phyloP scores from a whole-genome alignment of 1,140 invertebrate species.

The Heliconius himera region DNA sequence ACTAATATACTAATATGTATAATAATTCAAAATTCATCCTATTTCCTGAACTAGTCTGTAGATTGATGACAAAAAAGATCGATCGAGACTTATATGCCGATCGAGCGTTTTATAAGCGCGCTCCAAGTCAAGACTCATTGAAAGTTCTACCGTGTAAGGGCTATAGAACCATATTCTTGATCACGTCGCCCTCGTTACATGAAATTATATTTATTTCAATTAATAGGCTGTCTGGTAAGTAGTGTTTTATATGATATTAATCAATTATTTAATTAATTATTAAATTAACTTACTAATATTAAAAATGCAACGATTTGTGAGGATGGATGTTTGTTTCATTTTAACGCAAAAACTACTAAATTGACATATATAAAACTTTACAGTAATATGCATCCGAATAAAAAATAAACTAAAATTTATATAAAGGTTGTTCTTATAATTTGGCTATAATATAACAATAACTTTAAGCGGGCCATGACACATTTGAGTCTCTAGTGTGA shows the following conservation, averaged over 20 bases:
- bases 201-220: conserved; percentile 12
- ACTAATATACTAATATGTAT: neutral
- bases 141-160: conserved; percentile 24
- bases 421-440: too few species aligned
- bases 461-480: too few species aligned
- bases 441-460: too few species aligned
- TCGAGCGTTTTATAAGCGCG: conserved; percentile 19
- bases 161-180: conserved; percentile 1
- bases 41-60: neutral
- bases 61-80: conserved; percentile 11
- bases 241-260: neutral
- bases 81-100: conserved; percentile 11
- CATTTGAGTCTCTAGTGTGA: too few species aligned
- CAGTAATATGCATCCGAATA: too few species aligned
- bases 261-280: too few species aligned
- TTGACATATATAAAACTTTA: too few species aligned
- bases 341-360: too few species aligned
- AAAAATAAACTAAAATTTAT: too few species aligned
- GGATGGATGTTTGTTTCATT: too few species aligned
- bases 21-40: neutral
- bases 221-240: neutral
- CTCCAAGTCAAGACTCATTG: conserved; percentile 18
- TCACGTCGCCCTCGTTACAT: conserved; percentile 26
- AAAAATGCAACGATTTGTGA: too few species aligned
- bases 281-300: too few species aligned